These are phyloP conservation scores for Panorpa germanica DNA, from an alignment of 2,888 invertebrate species.

Conservation along the genomic window DNA sequence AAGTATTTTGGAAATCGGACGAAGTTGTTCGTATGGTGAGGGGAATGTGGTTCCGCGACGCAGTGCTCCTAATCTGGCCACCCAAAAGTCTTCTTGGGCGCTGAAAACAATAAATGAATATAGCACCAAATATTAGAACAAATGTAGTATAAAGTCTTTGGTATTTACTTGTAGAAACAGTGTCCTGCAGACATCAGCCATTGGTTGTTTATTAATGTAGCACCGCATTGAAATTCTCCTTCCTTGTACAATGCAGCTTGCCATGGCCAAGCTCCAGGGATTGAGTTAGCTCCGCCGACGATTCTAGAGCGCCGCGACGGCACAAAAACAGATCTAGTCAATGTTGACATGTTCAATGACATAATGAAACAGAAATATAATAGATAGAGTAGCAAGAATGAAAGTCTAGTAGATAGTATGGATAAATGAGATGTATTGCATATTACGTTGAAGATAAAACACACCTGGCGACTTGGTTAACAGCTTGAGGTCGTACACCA, in stretches of 20 bases:
- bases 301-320: constrained; percentile 37
- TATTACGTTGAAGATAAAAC: constrained; percentile 8
- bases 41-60: constrained; percentile 52
- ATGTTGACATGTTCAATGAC: too few relatives aligned
- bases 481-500: constrained; percentile 45
- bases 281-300: constrained; percentile 60
- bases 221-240: constrained; percentile 71
- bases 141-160: constrained; percentile 1
- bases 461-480: constrained; percentile 48
- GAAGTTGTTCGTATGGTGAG: constrained; percentile 54
- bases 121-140: constrained; percentile 6
- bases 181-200: constrained; percentile 69
- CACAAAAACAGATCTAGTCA: too few relatives aligned
- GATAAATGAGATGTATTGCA: too few relatives aligned
- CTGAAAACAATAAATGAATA: constrained; percentile 22
- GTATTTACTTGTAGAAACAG: constrained; percentile 58
- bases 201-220: constrained; percentile 44
- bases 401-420: too few relatives aligned
- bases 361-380: too few relatives aligned
- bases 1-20: constrained; percentile 41
- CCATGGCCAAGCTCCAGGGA: constrained; percentile 69
- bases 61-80: constrained; percentile 56
- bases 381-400: too few relatives aligned
- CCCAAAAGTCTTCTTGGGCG: constrained; percentile 58
- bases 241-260: constrained; percentile 72